Conservation (phyloP, 2,888 invertebrate genomes). For the Synanthedon andrenaeformis region DNA sequence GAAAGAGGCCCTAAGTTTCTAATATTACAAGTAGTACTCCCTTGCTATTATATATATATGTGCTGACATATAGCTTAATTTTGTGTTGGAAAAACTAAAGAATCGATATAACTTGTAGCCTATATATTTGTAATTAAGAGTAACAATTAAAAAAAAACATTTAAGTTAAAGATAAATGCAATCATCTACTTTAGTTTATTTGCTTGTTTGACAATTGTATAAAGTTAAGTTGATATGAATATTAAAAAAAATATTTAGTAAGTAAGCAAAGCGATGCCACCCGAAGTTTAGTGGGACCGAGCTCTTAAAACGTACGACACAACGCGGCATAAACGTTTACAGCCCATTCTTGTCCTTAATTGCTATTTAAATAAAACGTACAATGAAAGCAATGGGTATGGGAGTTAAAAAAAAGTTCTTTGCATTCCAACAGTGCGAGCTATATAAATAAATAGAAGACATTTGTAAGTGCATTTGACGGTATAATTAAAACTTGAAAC, state of each 20-base stretch:
- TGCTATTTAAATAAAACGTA: constrained; percentile 65
- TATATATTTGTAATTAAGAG: too few relatives aligned
- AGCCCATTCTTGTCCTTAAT: constrained; percentile 66
- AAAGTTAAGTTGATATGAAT: not conserved
- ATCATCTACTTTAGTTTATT: not conserved
- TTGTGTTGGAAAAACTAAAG: too few relatives aligned
- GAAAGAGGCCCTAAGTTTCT: too few relatives aligned
- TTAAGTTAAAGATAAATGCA: not conserved
- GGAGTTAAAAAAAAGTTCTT: constrained; percentile 10
- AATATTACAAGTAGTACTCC: too few relatives aligned
- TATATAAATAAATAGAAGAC: not conserved
- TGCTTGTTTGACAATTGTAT: not conserved
- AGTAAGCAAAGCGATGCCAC: constrained; percentile 48
- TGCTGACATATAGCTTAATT: too few relatives aligned
- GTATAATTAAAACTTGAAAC: not conserved
- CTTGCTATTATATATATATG: too few relatives aligned
- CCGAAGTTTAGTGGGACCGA: constrained; percentile 29
- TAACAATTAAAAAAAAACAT: too few relatives aligned
- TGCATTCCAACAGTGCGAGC: constrained; percentile 2
- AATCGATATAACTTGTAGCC: too few relatives aligned
- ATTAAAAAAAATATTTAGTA: constrained; percentile 7
- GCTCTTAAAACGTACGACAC: constrained; percentile 48
- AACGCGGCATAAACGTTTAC: constrained; percentile 56
- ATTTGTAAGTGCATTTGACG: not conserved
- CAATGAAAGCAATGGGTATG: constrained; percentile 48